These are phyloP conservation scores for Drosophila peninsularis DNA, from an alignment of 2,888 invertebrate genomes.

Conservation along the genomic window DNA sequence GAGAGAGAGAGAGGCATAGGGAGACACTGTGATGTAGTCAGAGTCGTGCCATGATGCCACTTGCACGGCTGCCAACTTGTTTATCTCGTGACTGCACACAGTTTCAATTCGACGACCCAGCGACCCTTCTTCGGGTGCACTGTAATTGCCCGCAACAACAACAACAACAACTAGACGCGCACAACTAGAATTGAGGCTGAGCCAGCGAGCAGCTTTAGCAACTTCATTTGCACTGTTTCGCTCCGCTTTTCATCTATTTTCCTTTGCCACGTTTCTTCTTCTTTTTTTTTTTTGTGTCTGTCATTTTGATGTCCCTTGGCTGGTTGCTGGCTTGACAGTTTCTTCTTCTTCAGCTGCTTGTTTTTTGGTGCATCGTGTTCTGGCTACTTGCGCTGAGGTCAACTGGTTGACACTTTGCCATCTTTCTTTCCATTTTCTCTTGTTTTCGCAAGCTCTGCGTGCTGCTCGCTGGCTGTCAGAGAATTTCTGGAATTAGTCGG, in stretches of 20 bases:
- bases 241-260: constrained; percentile 16
- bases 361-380: constrained; percentile 31
- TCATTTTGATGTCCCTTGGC: constrained; percentile 64
- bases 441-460: constrained; percentile 35
- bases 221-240: constrained; percentile 71
- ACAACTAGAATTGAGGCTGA: constrained; percentile 41
- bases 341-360: constrained; percentile 15
- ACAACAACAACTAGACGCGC: constrained; percentile 26
- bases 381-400: constrained; percentile 68
- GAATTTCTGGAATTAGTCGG: constrained; percentile 40
- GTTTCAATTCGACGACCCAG: constrained; percentile 62
- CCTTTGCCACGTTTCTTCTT: constrained; percentile 1
- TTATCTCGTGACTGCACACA: constrained; percentile 73
- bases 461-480: constrained; percentile 15
- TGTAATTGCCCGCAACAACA: constrained; percentile 55
- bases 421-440: constrained; percentile 4
- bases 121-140: constrained; percentile 52
- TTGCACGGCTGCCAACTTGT: constrained; percentile 75
- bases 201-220: constrained; percentile 65
- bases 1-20: background rate
- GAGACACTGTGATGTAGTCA: background rate
- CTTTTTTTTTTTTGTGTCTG: constrained; percentile 13
- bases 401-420: constrained; percentile 70
- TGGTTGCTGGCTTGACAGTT: constrained; percentile 36
- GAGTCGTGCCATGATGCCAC: constrained; percentile 54